Base-by-base conservation (phyloP, 1,140 invertebrate species). In the Adelges cooleyi region DNA sequence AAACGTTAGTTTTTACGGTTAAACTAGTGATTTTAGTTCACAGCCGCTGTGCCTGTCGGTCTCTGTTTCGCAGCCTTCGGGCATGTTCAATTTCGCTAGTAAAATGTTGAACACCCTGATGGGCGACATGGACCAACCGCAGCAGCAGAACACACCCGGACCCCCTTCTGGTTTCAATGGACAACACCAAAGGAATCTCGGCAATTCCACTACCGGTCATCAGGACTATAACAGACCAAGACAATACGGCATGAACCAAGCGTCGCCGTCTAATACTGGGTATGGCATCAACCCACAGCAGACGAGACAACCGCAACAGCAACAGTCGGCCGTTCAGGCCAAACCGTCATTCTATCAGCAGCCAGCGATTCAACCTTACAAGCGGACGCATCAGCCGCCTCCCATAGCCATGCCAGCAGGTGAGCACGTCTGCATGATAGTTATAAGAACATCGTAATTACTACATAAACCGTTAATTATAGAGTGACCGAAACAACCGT, bases 91-190 rank as follows among this genome's bases (percentile, higher is more conserved):
- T 68, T 76, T 76, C 67, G 75, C 75, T 8, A 75, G 72, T 68
- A 77, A 77, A 68, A 76, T 77, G 73, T 70, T 77, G 65, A 77
- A 77, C 68, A 75, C 73, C 69, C 73, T 77, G 15, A 75, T 77
- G 68, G 74, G 75, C 52, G 73, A 72, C 44, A 74, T 72, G 29
- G 73, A 76, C 44, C 65, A 69, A 36, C 68, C 70, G 29, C 69
- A 56, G 17, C 67, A 46, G 67, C 65, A 53, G 17, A 52, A n/a
- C 23, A 27, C 23, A 8, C 38, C n/a, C 13, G 25, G 27, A 25
- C 42, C 22, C 29, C 46, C 6, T 9, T 44, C 42, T 22, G 22
- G 23, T n/a, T 11, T 10, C 3, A 9, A 22, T 1, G 20, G 33
- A 22, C 53, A 25, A 11, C 42, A 48, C 1, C 56, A 62, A 11